Base-by-base conservation (phyloP, 1,140 invertebrate genomes). In the Rhopalosiphum padi region DNA sequence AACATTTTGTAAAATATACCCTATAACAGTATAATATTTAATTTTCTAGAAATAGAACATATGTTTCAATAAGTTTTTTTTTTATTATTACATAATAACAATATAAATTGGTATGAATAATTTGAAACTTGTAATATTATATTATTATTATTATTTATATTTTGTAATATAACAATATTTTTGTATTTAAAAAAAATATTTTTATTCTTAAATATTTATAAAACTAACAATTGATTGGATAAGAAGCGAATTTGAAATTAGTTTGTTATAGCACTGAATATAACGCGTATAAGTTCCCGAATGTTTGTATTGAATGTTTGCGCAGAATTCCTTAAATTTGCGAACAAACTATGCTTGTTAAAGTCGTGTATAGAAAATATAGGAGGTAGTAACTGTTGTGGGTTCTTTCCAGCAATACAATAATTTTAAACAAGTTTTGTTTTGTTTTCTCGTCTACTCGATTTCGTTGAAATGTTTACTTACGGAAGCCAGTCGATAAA, bases 371-470 rank as follows among this genome's bases (percentile, higher is more conserved):
- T 21, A 46, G 86, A 48, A 88, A 88, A 35, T 88, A 48, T 86
- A 46, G 30, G 30, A 86, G 85, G 85, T 88, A 35, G 30, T 88
- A n/a, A 41, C 46, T 48, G 5, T 46, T 22, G 82, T 35, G 43
- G 43, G 86, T 88, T 88, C 46, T 48, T 51, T 51, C 46, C 86
- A 3, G 46, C 18, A 46, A 22, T 22, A 88, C 46, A 35, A 48
- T 88, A 46, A 88, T 88, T 88, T 88, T 48, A 51, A 88, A 18
- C 46, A 25, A 48, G 43, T 88, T 48, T n/a, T 22, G 85, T 87
- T 87, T 87, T 87, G 86, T 48, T 48, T 88, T 88, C 43, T 48
- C 86, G 30, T 48, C 43, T n/a, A 48, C n/a, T 48, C 86, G 46
- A 48, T 30, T 23, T 22, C 43, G 46, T 88, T 22, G 41, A 88